Base-by-base conservation (phyloP, 92 coral and sea anemone species). In the Diadumene lineata region DNA sequence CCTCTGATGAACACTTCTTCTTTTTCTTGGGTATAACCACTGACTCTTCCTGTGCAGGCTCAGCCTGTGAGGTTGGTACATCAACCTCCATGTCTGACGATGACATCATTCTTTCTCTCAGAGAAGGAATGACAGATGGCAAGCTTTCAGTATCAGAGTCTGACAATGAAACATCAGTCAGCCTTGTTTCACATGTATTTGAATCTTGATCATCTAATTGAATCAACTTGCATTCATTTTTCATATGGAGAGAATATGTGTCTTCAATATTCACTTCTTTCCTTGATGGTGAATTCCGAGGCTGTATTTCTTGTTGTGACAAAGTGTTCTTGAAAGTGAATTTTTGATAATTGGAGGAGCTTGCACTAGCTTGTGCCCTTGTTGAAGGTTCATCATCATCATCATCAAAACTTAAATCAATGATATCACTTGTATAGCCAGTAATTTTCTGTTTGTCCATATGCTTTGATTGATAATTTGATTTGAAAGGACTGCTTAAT, bases 381-480 rank as follows among this genome's bases (percentile, higher is more conserved):
- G n/a, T n/a, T n/a, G n/a, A n/a, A n/a, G n/a, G n/a, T 43, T 29
- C 58, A 29, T 76, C 53, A n/a, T 77, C 77, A 82, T 73, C 75
- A 53, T 82, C 91, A 46, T 76, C 84, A 73, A 74, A 82, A 26
- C 88, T 82, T 27, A 87, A 61, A 43, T 82, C 92, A 82, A 87
- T 60, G 9, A 87, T 87, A 27, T 75, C 70, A 64, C 87, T 82
- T 50, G 84, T 68, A 19, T 44, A 25, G 58, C 31, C 33, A 21
- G 18, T 50, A 19, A 8, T 11, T 11, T 27, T 84, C 21, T 57
- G 10, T 29, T 50, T n/a, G 7, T 72, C 34, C 3, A 23, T 1
- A 9, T 27, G 48, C 16, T 25, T 34, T 56, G 32, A 9, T 50
- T n/a, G 76, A 10, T 1, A 2, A 30, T 70, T 51, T 0, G n/a